These are phyloP conservation scores for Ormyrus rosae DNA, from an alignment of 2,888 invertebrate genomes.

Conservation along the genomic window DNA sequence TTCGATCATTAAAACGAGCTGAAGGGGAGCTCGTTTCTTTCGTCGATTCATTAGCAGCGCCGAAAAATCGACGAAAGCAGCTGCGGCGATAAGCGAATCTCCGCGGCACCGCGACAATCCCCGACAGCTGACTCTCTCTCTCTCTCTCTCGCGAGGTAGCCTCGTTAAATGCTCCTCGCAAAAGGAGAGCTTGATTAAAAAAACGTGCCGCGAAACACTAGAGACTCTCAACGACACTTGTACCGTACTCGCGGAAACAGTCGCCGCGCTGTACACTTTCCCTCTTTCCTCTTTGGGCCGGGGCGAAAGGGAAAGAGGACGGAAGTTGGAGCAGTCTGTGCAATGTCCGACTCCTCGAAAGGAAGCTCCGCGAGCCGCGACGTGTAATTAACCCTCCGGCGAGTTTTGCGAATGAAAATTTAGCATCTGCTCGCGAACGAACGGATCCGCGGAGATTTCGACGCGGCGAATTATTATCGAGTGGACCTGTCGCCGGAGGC, in stretches of 20 bases:
- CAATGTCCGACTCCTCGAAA: neutral
- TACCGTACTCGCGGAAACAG: conserved; percentile 2
- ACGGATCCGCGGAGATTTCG: too few species aligned
- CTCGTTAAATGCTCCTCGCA: too few species aligned
- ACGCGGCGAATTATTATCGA: too few species aligned
- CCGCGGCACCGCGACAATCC: too few species aligned
- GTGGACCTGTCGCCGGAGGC: too few species aligned
- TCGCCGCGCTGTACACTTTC: conserved; percentile 12
- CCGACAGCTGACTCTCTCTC: too few species aligned
- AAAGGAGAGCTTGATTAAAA: conserved; percentile 35
- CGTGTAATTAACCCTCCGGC: conserved; percentile 36
- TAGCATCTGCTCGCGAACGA: neutral
- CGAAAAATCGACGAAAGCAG: too few species aligned
- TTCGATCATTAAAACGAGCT: too few species aligned
- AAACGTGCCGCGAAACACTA: conserved; percentile 5
- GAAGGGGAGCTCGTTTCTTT: too few species aligned
- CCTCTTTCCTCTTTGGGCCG: neutral
- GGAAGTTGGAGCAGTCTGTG: neutral
- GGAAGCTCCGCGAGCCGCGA: neutral
- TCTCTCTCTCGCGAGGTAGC: neutral
- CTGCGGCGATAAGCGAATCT: too few species aligned
- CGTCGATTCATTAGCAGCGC: too few species aligned
- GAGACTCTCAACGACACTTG: conserved; percentile 34
- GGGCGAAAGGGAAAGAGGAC: neutral
- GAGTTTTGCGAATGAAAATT: conserved; percentile 35